These are phyloP conservation scores for Apodemia mormo DNA, from an alignment of 2,888 invertebrate species.

Conservation along the genomic window DNA sequence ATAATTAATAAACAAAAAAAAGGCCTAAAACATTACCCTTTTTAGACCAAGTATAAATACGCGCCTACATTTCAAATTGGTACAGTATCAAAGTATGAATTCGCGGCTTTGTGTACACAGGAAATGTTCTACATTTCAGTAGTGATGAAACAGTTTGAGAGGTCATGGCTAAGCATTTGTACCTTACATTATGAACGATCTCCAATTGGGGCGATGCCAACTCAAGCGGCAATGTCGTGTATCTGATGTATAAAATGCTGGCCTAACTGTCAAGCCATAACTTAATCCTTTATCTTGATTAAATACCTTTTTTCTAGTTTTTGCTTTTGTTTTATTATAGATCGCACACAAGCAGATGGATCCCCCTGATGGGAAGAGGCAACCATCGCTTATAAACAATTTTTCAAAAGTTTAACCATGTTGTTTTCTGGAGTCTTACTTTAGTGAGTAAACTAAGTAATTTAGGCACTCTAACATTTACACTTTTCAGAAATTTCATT, in stretches of 20 bases:
- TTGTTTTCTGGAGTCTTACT: too few relatives aligned
- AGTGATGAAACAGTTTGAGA: conserved; percentile 14
- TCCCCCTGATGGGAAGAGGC: too few relatives aligned
- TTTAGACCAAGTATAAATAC: neutral
- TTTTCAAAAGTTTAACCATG: too few relatives aligned
- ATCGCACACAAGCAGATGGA: too few relatives aligned
- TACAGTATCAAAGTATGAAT: conserved; percentile 3
- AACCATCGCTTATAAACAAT: too few relatives aligned
- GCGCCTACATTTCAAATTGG: conserved; percentile 1
- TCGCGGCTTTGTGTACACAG: neutral
- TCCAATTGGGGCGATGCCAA: conserved; percentile 14
- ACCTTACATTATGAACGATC: conserved; percentile 8
- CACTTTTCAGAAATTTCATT: too few relatives aligned
- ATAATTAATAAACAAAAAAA: neutral
- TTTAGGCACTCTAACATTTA: too few relatives aligned
- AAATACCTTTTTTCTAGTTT: neutral
- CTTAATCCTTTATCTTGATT: neutral
- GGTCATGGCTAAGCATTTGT: conserved; percentile 11
- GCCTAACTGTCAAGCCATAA: neutral
- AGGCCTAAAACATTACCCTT: neutral
- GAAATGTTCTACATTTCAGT: conserved; percentile 14
- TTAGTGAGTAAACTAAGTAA: too few relatives aligned
- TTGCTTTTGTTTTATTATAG: neutral
- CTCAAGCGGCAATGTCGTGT: neutral
- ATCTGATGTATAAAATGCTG: neutral